These are phyloP conservation scores for Napeogenes inachia DNA, from an alignment of 2,888 invertebrate species.

Conservation along the genomic window DNA sequence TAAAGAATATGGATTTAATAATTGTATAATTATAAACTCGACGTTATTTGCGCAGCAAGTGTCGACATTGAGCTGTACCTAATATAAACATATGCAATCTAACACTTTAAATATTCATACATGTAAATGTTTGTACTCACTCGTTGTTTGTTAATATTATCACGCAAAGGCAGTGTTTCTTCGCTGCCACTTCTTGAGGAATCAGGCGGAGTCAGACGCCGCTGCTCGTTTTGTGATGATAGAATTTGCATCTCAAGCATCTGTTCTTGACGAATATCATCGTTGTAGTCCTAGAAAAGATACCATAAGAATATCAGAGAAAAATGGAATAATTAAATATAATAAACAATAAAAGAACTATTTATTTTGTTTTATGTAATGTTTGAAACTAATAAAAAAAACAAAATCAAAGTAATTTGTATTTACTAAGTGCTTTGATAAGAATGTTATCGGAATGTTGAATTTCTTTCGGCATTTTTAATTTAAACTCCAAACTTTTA, in stretches of 20 bases:
- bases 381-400: neutral
- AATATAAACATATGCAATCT: too few relatives aligned
- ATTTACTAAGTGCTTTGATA: too few relatives aligned
- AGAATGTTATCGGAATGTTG: too few relatives aligned
- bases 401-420: too few relatives aligned
- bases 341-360: neutral
- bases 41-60: too few relatives aligned
- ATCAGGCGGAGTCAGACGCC: conserved; percentile 64
- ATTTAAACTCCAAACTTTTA: too few relatives aligned
- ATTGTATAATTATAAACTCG: too few relatives aligned
- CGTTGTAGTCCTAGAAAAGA: conserved; percentile 84
- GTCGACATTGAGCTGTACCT: too few relatives aligned
- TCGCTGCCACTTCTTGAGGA: conserved; percentile 70
- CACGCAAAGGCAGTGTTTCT: conserved; percentile 62
- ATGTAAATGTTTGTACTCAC: conserved; percentile 38
- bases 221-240: conserved; percentile 76
- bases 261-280: conserved; percentile 93
- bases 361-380: too few relatives aligned
- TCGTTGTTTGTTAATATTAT: conserved; percentile 58
- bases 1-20: too few relatives aligned
- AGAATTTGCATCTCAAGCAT: conserved; percentile 94
- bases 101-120: too few relatives aligned
- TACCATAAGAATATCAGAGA: neutral
- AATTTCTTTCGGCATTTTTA: too few relatives aligned
- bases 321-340: neutral